A percentile compares a stretch with the other conserved stretches of the same genome.
These are phyloP conservation scores for Crax fasciolata DNA, from an alignment of 2,797 vertebrate genomes.

Conservation along the genomic window DNA sequence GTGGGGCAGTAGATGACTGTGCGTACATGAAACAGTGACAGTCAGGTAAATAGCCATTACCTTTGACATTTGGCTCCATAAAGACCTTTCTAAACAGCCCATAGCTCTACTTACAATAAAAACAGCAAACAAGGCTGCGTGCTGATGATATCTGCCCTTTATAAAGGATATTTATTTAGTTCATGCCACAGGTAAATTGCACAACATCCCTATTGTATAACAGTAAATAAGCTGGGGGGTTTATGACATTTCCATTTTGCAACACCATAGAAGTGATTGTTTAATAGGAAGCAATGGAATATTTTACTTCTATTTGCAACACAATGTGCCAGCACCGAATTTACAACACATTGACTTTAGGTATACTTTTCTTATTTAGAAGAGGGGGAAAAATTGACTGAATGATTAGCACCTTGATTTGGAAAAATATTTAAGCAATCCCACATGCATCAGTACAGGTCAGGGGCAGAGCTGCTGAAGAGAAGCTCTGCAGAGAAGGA, in stretches of 20 bases:
- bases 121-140: not conserved
- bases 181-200: not conserved
- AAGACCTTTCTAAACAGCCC: constrained; percentile 53
- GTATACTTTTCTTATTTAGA: not conserved
- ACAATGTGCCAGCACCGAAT: not conserved
- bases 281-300: not conserved
- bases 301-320: not conserved
- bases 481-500: not conserved
- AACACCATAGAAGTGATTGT: not conserved
- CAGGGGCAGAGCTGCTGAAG: not conserved
- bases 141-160: not conserved
- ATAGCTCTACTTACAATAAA: not conserved
- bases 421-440: not conserved
- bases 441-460: not conserved
- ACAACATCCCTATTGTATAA: not conserved
- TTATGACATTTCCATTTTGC: not conserved
- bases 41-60: not conserved
- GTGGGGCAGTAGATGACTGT: not conserved
- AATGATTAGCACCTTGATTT: not conserved
- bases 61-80: constrained; percentile 47
- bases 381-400: not conserved
- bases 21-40: constrained; percentile 4
- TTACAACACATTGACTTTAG: not conserved
- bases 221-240: not conserved
- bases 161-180: not conserved